Evolutionary conservation across 2,888 invertebrate species (phyloP).

Genomic region (Drosophila merina): DNA sequence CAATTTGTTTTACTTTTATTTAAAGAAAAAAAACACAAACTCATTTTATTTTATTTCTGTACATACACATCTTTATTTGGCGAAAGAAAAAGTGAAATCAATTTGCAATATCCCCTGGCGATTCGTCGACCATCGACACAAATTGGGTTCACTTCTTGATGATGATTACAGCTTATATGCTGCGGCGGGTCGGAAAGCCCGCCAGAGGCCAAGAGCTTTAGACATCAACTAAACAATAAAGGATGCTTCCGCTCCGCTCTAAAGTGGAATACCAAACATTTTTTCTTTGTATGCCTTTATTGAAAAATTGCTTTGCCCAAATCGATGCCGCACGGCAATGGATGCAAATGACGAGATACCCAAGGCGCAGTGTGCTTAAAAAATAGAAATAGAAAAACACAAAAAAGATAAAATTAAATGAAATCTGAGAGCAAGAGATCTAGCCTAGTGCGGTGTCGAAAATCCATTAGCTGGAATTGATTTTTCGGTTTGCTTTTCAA

Average conservation of each 20-base stretch:
- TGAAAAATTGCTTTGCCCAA: conserved; percentile 42
- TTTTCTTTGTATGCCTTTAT: conserved; percentile 39
- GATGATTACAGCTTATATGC: conserved; percentile 41
- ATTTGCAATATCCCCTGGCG: conserved; percentile 19
- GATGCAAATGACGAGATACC: conserved; percentile 35
- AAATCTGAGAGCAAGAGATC: conserved; percentile 30
- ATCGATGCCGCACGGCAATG: conserved; percentile 31
- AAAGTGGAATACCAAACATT: conserved; percentile 41
- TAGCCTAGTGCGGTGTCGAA: conserved; percentile 35
- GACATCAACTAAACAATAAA: conserved; percentile 36
- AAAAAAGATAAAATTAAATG: conserved; percentile 33
- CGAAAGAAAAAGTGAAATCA: conserved; percentile 12
- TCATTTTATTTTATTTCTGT: neutral
- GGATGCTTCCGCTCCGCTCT: conserved; percentile 19
- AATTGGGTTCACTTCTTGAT: conserved; percentile 26
- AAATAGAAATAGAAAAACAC: neutral
- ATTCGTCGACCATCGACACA: conserved; percentile 8
- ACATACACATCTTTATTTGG: neutral
- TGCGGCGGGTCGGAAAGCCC: conserved; percentile 1
- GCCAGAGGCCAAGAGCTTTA: conserved; percentile 24
- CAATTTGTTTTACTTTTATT: neutral
- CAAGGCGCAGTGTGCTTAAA: neutral
- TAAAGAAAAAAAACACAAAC: neutral
- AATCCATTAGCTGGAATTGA: conserved; percentile 60
- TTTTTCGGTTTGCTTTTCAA: conserved; percentile 51